phyloP scores from a whole-genome alignment of 2,888 invertebrate genomes.

The Podabrus alpinus region DNA sequence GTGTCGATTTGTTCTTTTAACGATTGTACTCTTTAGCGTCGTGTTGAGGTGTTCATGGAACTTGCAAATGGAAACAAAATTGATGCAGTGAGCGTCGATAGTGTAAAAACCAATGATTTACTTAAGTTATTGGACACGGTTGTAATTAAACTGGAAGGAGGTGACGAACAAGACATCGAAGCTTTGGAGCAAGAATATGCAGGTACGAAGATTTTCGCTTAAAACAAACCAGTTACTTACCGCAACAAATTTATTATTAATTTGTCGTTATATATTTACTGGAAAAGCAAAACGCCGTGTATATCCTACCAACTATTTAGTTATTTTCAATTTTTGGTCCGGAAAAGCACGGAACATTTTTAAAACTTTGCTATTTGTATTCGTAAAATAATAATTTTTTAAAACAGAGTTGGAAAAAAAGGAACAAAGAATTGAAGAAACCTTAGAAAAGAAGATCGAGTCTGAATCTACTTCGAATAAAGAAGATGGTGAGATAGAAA shows the following conservation, averaged over 20 bases:
- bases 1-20: neutral
- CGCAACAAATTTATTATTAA: slow-evolving; percentile 1
- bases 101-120: slow-evolving; percentile 79
- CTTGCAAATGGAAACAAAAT: slow-evolving; percentile 76
- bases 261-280: neutral
- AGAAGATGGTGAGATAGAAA: slow-evolving; percentile 45
- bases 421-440: slow-evolving; percentile 34
- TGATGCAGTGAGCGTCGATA: slow-evolving; percentile 81
- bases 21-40: slow-evolving; percentile 61
- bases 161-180: slow-evolving; percentile 84
- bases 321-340: slow-evolving; percentile 1
- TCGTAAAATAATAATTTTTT: neutral
- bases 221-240: neutral
- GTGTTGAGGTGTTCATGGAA: slow-evolving; percentile 87
- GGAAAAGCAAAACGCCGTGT: slow-evolving; percentile 3
- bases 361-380: neutral
- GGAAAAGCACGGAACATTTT: slow-evolving; percentile 9
- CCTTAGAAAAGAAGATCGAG: slow-evolving; percentile 42
- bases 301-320: slow-evolving; percentile 6
- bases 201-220: slow-evolving; percentile 40
- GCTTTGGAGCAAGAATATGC: slow-evolving; percentile 74
- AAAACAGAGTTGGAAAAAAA: slow-evolving; percentile 46
- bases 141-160: slow-evolving; percentile 95
- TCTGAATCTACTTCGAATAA: slow-evolving; percentile 38
- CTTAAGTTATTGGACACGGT: slow-evolving; percentile 92